Evolutionary conservation across 1,140 invertebrate species (phyloP).

Genomic region (Odontomachus brunneus): DNA sequence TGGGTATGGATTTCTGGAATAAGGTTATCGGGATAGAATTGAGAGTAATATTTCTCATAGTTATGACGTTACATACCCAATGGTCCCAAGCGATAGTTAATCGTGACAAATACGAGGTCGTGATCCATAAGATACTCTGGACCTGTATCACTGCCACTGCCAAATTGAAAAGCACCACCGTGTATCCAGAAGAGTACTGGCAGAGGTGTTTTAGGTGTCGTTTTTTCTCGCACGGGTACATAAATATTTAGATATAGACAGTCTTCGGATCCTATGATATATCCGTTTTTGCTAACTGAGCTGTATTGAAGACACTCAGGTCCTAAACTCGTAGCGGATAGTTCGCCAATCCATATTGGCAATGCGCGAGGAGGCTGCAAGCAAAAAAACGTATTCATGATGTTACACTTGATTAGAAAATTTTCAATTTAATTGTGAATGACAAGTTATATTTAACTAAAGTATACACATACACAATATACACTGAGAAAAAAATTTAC

Average conservation of each 20-base stretch:
- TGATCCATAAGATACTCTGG: conserved; percentile 88
- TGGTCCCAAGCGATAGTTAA: conserved; percentile 88
- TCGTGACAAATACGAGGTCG: conserved; percentile 88
- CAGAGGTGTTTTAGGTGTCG: conserved; percentile 45
- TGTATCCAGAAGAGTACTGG: conserved; percentile 82
- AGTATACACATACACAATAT: too few relatives aligned
- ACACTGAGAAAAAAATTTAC: too few relatives aligned
- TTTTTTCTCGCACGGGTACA: conserved; percentile 79
- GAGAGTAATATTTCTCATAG: too few relatives aligned
- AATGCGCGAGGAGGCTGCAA: conserved; percentile 79
- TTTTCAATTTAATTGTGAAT: too few relatives aligned
- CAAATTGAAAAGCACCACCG: conserved; percentile 82
- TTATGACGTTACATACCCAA: conserved; percentile 82
- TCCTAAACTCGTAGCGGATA: conserved; percentile 80
- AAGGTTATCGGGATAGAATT: not conserved
- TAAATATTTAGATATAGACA: conserved; percentile 88
- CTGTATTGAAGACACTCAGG: conserved; percentile 81
- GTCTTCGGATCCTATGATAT: conserved; percentile 81
- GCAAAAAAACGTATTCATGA: not conserved
- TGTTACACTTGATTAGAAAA: not conserved
- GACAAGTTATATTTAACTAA: too few relatives aligned
- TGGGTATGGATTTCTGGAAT: not conserved
- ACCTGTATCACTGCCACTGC: conserved; percentile 81
- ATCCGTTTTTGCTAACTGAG: conserved; percentile 1
- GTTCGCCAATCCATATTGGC: conserved; percentile 82